Base-by-base conservation (phyloP, 2,113 vertebrate species). In the Hippoglossus stenolepis region DNA sequence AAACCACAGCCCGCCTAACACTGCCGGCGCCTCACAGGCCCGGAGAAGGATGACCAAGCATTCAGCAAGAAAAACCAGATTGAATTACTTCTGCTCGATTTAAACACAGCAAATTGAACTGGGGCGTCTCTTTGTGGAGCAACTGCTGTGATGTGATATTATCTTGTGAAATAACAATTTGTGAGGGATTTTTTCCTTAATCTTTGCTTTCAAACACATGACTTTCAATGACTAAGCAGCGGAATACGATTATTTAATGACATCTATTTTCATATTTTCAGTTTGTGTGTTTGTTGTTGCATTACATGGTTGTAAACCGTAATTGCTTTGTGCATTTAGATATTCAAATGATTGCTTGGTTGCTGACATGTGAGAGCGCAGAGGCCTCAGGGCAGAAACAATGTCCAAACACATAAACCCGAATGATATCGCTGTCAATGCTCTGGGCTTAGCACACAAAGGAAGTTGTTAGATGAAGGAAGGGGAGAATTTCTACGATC, bases 361-460 rank as follows among this genome's bases (percentile, higher is more conserved):
- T 53, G 20, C 40, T 72, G 73, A 69, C 26, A 57, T 74, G 65
- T 84, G 49, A 87, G 24, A 61, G 12, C n/a, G 6, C 45, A 24
- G 56, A 70, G 24, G 54, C 79, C 75, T 69, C 40, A 11, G 70
- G 75, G 74, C 45, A 59, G 40, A 18, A 72, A 79, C 75, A 57
- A 13, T 49, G 74, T 24, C 58, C 70, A 73, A 78, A 83, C 23
- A 76, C 47, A 79, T 54, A 71, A 75, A 80, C 63, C 62, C 51
- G 21, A 43, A 49, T 21, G 35, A 23, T 79, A 67, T 77, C 56
- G 47, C 51, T 73, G 67, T 84, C 71, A 71, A 47, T 0, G 80
- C 75, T 76, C 20, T 9, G 53, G 78, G 80, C 66, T 84, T 78
- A 84, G 70, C 62, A 80, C 79, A 83, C 78, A 57, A 76, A 86